Evolutionary conservation across 2,113 vertebrate genomes (phyloP).

Genomic region (Phylloscopus trochiloides): DNA sequence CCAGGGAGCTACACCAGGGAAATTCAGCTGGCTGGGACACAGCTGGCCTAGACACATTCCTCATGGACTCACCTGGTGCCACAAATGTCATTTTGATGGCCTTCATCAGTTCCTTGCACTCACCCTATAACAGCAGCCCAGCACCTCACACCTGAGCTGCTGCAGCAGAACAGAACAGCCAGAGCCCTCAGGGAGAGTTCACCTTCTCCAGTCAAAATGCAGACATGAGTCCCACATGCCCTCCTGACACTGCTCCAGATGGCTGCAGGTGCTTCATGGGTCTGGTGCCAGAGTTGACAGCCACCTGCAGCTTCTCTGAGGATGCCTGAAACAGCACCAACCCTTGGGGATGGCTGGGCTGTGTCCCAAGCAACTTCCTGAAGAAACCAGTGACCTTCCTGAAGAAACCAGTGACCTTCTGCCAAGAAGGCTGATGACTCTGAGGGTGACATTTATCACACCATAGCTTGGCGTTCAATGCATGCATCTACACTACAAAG

Average conservation of each 20-base stretch:
- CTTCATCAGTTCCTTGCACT: background rate
- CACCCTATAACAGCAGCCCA: background rate
- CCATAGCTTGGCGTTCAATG: background rate
- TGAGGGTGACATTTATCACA: background rate
- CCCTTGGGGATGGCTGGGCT: background rate
- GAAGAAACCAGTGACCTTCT: background rate
- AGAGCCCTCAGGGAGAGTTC: background rate
- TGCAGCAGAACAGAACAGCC: background rate
- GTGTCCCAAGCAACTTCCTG: background rate
- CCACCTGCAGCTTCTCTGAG: background rate
- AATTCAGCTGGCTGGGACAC: background rate
- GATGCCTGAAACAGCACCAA: background rate
- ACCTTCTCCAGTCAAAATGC: background rate
- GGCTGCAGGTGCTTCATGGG: background rate
- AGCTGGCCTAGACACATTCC: background rate
- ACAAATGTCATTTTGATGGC: background rate
- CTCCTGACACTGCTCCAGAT: background rate
- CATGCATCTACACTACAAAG: background rate
- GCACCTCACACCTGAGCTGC: background rate
- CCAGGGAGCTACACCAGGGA: fast-evolving
- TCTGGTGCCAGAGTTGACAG: background rate
- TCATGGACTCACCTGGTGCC: background rate
- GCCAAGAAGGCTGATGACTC: background rate
- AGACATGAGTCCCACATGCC: background rate
- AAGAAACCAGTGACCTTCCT: background rate